Conservation (phyloP, 2,888 invertebrate species). For the Hoplodrina ambigua region DNA sequence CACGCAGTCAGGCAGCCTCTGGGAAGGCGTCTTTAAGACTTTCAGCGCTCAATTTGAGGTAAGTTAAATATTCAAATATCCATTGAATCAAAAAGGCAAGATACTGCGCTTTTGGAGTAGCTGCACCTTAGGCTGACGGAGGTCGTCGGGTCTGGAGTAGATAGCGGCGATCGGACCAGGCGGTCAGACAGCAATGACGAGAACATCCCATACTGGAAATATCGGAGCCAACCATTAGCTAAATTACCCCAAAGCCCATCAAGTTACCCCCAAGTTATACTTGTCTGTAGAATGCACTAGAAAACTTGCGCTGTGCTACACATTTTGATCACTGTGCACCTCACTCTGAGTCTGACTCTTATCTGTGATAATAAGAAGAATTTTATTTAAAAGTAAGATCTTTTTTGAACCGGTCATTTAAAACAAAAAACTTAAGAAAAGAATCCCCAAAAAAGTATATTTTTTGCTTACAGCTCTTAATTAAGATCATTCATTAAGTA, state of each 20-base stretch:
- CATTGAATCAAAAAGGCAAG: not conserved
- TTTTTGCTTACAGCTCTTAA: constrained; percentile 15
- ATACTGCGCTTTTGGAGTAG: not conserved
- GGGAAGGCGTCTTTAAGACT: constrained; percentile 97
- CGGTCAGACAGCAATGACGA: too few species aligned
- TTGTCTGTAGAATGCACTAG: not conserved
- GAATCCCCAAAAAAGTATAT: constrained; percentile 12
- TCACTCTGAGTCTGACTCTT: not conserved
- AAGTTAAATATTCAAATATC: constrained; percentile 58
- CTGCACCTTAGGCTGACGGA: not conserved
- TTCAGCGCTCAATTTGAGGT: constrained; percentile 97
- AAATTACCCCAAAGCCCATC: not conserved
- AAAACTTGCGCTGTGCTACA: constrained; percentile 3
- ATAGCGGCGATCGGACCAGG: too few species aligned
- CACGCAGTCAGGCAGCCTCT: constrained; percentile 95
- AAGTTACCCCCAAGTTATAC: too few species aligned
- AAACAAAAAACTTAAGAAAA: constrained; percentile 30
- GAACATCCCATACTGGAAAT: not conserved
- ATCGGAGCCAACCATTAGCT: not conserved
- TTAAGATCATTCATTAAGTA: constrained; percentile 13
- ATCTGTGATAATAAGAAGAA: not conserved
- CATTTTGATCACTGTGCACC: constrained; percentile 1
- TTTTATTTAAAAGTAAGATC: constrained; percentile 9
- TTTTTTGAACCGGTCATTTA: constrained; percentile 8
- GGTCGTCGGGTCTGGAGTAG: not conserved